Percentiles rank a stretch among this genome's conserved stretches.
Conservation (phyloP, 2,888 invertebrate species). For the Dermolepida albohirtum region DNA sequence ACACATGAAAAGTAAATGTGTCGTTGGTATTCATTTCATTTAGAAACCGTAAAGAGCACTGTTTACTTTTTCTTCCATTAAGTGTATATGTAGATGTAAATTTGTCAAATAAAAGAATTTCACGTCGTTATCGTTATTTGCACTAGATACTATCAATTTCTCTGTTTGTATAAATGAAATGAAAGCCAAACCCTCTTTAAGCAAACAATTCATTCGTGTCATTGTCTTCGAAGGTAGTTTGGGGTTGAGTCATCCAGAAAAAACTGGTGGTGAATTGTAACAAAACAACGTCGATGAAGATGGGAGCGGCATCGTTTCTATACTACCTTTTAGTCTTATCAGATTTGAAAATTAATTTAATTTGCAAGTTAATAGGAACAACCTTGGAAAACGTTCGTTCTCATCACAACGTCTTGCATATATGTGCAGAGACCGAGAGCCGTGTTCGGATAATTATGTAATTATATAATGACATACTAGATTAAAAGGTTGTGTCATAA, state of each 20-base stretch:
- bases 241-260: conserved; percentile 24
- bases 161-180: conserved; percentile 2
- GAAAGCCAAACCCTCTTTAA: conserved; percentile 14
- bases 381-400: conserved; percentile 22
- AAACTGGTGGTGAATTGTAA: conserved; percentile 11
- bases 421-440: background rate
- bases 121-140: too few species aligned
- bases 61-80: conserved; percentile 6
- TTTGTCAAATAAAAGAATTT: too few species aligned
- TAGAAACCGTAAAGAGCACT: background rate
- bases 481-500: conserved; percentile 1
- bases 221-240: conserved; percentile 9
- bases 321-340: conserved; percentile 22
- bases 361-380: conserved; percentile 29
- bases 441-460: conserved; percentile 1
- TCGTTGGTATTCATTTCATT: too few species aligned
- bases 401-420: conserved; percentile 16
- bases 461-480: conserved; percentile 10
- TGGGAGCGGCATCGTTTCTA: conserved; percentile 23
- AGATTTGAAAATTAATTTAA: conserved; percentile 32
- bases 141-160: background rate
- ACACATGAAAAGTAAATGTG: too few species aligned
- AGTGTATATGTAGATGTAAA: background rate
- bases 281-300: conserved; percentile 22
- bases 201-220: conserved; percentile 18